Evolutionary conservation across 2,113 vertebrate genomes (phyloP).

Genomic region (Cochlearius cochlearius): DNA sequence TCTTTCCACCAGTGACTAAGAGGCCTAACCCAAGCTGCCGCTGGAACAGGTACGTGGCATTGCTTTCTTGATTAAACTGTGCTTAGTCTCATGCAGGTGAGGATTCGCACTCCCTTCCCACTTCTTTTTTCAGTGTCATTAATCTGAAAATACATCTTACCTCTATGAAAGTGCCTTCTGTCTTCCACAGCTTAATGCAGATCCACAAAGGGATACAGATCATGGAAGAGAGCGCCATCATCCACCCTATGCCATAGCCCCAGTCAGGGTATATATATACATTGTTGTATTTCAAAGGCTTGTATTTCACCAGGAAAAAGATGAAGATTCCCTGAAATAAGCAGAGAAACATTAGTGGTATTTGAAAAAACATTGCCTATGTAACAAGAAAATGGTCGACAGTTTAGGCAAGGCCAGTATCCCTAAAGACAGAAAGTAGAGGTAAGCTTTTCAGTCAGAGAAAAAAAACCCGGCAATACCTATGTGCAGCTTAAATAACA

Average conservation of each 20-base stretch:
- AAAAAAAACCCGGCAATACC: background rate
- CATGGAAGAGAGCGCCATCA: conserved; percentile 98
- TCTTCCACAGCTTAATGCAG: conserved; percentile 87
- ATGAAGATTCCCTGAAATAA: conserved; percentile 90
- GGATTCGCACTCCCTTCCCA: background rate
- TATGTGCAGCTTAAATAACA: background rate
- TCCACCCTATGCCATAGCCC: conserved; percentile 98
- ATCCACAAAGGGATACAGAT: conserved; percentile 93
- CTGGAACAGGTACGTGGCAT: no score
- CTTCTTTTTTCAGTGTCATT: background rate
- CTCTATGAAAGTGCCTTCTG: conserved; percentile 89
- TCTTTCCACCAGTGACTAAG: background rate
- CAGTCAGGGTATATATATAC: conserved; percentile 95
- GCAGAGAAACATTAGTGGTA: background rate
- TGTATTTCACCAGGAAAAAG: conserved; percentile 98
- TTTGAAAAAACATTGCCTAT: background rate
- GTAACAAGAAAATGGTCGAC: background rate
- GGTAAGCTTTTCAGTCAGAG: background rate
- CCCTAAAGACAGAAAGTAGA: background rate
- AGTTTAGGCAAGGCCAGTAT: background rate
- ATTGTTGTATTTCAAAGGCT: conserved; percentile 97
- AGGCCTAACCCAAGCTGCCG: background rate
- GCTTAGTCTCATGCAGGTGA: background rate
- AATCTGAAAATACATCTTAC: conserved; percentile 64
- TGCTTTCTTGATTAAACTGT: background rate